Evolutionary conservation across 1,140 invertebrate species (phyloP), one percentile per base, ranked within the genome.

Genomic region (Diploscapter pachys): DNA sequence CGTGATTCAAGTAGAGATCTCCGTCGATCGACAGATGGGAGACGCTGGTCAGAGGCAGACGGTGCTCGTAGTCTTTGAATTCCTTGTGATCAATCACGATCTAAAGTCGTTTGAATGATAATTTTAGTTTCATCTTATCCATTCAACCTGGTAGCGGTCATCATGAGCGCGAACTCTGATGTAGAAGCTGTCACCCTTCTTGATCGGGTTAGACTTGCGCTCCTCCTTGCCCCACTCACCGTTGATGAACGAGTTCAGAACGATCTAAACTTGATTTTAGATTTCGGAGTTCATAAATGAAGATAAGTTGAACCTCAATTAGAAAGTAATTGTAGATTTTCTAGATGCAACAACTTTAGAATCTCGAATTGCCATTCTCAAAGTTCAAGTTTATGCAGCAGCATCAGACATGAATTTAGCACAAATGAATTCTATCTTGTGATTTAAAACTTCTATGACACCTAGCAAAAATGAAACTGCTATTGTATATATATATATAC

Each of bases 181-280:
- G 72, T 84, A 83, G 68, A 84, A 76, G 54, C 78, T 76, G 70
- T 84, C 82, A 50, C 82, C 82, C 67, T 76, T 85, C 74, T 83
- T 83, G 77, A 79, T 83, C 5, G 83, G 82, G 64, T 85, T 85
- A 62, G 77, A 80, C 74, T 83, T 83, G 66, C 82, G 81, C 72
- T 83, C 82, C 75, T 83, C 82, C 72, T 83, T 83, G 51, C 83
- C 83, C 82, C 80, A 83, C 74, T 83, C 82, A 62, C 83, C 82
- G 72, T 83, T 83, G 68, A 74, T 55, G 72, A 83, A 85, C 13
- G 80, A 80, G 76, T 83, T 83, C 76, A 82, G 77, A 31, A 83
- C 82, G 59, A 83, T 80, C 80, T 72, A 53, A 8, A 71, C 31
- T 31, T 31, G 31, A 31, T 31, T 31, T 31, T 31, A 31, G 31